Base-by-base conservation (phyloP, 2,888 invertebrate species). In the Cryptophagus acutangulus region DNA sequence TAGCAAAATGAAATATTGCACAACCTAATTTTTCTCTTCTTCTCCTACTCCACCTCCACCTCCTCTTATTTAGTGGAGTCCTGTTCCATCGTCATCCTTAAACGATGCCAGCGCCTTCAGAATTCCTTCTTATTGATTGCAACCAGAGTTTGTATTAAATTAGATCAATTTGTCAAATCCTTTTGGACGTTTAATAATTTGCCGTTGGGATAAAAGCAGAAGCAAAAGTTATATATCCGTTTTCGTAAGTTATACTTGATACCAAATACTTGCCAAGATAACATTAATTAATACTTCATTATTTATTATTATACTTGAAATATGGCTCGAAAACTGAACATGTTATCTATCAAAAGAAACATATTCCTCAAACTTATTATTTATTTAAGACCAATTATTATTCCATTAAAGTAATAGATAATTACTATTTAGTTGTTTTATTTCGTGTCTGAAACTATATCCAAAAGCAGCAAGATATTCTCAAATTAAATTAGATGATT, bases 101-200 rank as follows among this genome's bases (percentile, higher is more conserved):
- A 16, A 12, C 10, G 28, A 28, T 37, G 41, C 40, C 40, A 33
- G 38, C 45, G 41, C 41, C 40, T 36, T 36, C 31, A 31, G 15
- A 31, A 34, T 9, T 13, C 34, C 30, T 6, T 38, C 35, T 41
- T 54, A 53, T 54, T 44, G 54, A 54, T 56, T 56, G 46, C 49
- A 41, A 43, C 43, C 48, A 38, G 46, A 46, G 49, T 54, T 52
- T 54, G 45, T 53, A 49, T 56, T 55, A 59, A 57, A 59, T 58
- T 57, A 58, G 59, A 59, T 58, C 59, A 59, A 59, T 58, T 59
- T 58, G 59, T 59, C 59, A 58, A 58, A 55, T 54, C 52, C 51
- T 50, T 57, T 55, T 48, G 52, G 57, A 54, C 57, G 56, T 52
- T 51, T 55, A 54, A 54, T 56, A 57, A 57, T 57, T 54, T 52